Evolutionary conservation across 1,140 invertebrate genomes (phyloP), one percentile per base, ranked within the genome.

Genomic region (Hydropsyche tenuis): DNA sequence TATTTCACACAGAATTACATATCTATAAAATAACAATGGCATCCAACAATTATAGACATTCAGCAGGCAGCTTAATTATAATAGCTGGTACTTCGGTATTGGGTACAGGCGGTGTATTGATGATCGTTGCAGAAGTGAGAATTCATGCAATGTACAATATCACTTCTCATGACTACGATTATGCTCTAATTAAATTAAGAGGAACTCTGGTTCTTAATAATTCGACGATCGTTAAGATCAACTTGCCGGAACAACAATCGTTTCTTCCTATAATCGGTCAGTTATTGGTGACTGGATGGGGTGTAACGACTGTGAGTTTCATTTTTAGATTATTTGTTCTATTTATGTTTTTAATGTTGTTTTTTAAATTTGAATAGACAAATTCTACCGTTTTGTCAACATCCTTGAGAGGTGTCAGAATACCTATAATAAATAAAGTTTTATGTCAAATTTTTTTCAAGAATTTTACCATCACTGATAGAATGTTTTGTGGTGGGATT

Each of bases 401-500:
- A 0, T 80, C 73, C 0, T 82, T 86, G 81, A 85, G 81, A 81
- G 80, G 83, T 53, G 84, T 84, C 0, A 81, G 80, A 6, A 81
- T 85, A 1, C 82, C 81, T 0, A 82, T 85, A 14, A 83, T 86
- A 4, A 82, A 83, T 0, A 82, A 82, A 63, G 82, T 81, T 81
- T 68, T 85, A 5, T 85, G 84, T 69, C 79, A 80, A 11, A 77
- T 84, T 1, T 82, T 84, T 0, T 86, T 85, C 69, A 81, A 81
- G 81, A 79, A 81, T 0, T 76, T 84, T 4, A 78, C 83, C 0
- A 78, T 85, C 11, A 85, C 83, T 0, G 75, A 74, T 25, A 81
- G 84, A 71, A 85, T 85, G 84, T 85, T 86, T 75, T 86, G 85
- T 66, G 84, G 81, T 0, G 84, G 84, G 66, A 83, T 84, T 72